Conservation (phyloP, 2,113 vertebrate species). For the Equus quagga region DNA sequence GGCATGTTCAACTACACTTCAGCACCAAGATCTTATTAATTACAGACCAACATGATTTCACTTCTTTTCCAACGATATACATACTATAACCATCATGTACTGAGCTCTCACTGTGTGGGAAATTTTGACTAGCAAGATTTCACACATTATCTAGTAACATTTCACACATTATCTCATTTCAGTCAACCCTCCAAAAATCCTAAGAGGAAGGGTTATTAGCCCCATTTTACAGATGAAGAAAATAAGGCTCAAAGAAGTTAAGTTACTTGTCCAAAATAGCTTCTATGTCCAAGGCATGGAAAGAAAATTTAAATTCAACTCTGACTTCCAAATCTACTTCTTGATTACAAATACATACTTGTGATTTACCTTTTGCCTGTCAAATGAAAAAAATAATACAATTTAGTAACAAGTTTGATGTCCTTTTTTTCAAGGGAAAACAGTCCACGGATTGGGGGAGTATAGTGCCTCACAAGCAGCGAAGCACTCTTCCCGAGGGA, state of each 20-base stretch:
- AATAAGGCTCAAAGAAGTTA: neutral
- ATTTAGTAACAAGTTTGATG: neutral
- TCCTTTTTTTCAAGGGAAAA: neutral
- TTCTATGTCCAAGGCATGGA: neutral
- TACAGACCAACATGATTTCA: neutral
- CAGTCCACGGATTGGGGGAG: neutral
- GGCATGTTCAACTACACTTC: neutral
- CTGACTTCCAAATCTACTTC: conserved; percentile 12
- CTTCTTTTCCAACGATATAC: neutral
- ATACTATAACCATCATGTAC: neutral
- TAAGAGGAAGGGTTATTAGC: neutral
- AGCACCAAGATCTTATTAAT: neutral
- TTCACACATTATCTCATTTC: neutral
- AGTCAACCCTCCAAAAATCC: neutral
- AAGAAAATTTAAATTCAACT: conserved; percentile 2
- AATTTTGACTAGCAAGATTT: neutral
- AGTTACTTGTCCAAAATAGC: neutral
- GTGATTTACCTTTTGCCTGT: neutral
- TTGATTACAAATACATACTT: neutral
- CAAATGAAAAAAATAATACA: neutral
- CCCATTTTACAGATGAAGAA: conserved; percentile 19
- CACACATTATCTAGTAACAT: neutral
- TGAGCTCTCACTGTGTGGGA: neutral
- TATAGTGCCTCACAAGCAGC: neutral
- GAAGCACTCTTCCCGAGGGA: neutral